Base-by-base conservation (phyloP, 2,888 invertebrate species). In the Philopedon plagiatum region DNA sequence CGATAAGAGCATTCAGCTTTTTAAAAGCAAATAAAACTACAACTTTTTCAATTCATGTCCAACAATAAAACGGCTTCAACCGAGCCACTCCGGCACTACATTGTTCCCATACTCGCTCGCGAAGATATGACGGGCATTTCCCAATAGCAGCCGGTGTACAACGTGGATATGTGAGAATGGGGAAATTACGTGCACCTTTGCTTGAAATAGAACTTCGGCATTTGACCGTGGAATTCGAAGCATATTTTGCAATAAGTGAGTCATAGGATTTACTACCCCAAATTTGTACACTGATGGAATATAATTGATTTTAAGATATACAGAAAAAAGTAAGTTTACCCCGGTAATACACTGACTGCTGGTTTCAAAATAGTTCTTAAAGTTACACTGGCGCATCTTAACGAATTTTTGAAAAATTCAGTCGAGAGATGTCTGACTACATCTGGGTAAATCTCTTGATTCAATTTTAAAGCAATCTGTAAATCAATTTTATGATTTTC, bases 81-180 rank as follows among this genome's bases (percentile, higher is more conserved):
- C 37, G 34, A 63, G 51, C 60, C 41, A 60, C 44, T 60, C 44
- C 29, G 44, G 39, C 41, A 29, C 21, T 34, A 18, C 64, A 65
- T 65, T 65, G 64, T 54, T 65, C 41, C 51, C 64, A 56, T 65
- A 41, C 18, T 41, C 29, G 37, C 11, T 26, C 23, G 54, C 64
- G 39, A 56, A 65, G 64, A 65, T 65, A 65, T 65, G 64, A 65
- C 64, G 64, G 64, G 64, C 56, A 65, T 65, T 65, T 65, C 29
- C 56, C 54, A 54, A 65, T 65, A 46, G 49, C 60, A 41, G 60
- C 49, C 39, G 60, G 34, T 19, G 18, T 18, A 60, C 26, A 60
- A 34, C 41, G 44, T 44, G 29, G 44, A 60, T 60, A 60, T 60
- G 60, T 26, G 60, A 60, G 41, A 41, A 60, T 39, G 60, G 60